Percentiles rank a stretch among this genome's conserved stretches.
Evolutionary conservation across 2,113 vertebrate genomes (phyloP).

Genomic region (Ochotona curzoniae): DNA sequence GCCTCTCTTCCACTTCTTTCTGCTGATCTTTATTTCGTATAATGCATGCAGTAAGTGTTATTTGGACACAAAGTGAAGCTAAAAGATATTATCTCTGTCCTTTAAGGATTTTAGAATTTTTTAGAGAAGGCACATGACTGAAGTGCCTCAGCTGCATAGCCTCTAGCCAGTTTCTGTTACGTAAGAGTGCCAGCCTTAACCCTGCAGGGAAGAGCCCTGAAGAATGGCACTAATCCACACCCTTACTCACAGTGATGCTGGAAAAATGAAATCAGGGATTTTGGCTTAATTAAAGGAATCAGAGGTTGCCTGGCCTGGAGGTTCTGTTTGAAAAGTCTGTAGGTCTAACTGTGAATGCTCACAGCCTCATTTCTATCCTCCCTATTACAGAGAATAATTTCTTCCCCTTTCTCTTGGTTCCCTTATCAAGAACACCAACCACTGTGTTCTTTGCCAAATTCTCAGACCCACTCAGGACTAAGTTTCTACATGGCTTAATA

Average conservation of each 20-base stretch:
- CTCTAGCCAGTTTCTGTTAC: background rate
- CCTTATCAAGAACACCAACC: slow-evolving; percentile 56
- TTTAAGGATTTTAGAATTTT: slow-evolving; percentile 28
- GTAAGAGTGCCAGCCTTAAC: background rate
- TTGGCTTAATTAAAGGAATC: slow-evolving; percentile 46
- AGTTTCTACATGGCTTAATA: slow-evolving; percentile 49
- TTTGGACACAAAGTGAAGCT: slow-evolving; percentile 46
- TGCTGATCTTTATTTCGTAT: slow-evolving; percentile 6
- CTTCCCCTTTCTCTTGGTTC: slow-evolving; percentile 69
- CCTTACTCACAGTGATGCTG: slow-evolving; percentile 53
- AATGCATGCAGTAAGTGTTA: slow-evolving; percentile 28
- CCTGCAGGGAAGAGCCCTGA: slow-evolving; percentile 3
- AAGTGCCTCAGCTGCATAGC: background rate
- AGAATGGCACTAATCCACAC: background rate
- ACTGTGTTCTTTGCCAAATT: slow-evolving; percentile 64
- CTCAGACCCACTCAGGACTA: slow-evolving; percentile 48
- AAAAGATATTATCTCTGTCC: background rate
- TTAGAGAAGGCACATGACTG: slow-evolving; percentile 3
- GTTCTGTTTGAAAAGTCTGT: background rate
- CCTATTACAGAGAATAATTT: slow-evolving; percentile 48
- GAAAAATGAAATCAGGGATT: slow-evolving; percentile 39
- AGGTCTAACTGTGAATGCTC: background rate
- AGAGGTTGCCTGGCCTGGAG: slow-evolving; percentile 6
- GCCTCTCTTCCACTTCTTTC: background rate
- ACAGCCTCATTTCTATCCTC: background rate